Percentiles rank a stretch among this genome's conserved stretches.
Evolutionary conservation across 1,140 invertebrate genomes (phyloP).

Genomic region (Cotesia chilonis): DNA sequence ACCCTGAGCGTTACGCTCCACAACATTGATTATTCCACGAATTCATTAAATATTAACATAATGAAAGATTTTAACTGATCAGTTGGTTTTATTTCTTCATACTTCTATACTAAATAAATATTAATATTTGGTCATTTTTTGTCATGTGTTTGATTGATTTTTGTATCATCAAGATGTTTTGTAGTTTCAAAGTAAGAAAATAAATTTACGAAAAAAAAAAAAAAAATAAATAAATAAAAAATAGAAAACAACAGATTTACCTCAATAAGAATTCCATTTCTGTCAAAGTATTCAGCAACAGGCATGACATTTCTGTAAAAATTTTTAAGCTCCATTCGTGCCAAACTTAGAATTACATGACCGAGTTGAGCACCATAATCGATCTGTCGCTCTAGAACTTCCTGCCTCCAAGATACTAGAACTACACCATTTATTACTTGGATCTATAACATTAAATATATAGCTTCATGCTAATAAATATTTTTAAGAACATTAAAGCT

Average conservation of each 20-base stretch:
- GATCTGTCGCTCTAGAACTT: constrained; percentile 85
- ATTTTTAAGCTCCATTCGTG: constrained; percentile 86
- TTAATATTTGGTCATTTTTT: not conserved
- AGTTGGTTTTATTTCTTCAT: too few relatives aligned
- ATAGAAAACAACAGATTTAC: constrained; percentile 63
- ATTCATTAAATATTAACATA: constrained; percentile 1
- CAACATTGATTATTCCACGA: not conserved
- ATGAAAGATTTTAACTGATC: not conserved
- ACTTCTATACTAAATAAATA: too few relatives aligned
- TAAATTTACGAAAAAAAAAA: not conserved
- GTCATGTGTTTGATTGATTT: too few relatives aligned
- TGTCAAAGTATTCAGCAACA: constrained; percentile 88
- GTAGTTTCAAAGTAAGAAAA: not conserved
- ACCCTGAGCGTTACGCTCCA: not conserved
- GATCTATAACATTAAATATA: constrained; percentile 69
- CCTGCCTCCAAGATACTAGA: constrained; percentile 84
- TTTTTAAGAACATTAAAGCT: not conserved
- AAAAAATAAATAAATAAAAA: not conserved
- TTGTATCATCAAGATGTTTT: too few relatives aligned
- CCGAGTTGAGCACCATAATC: constrained; percentile 88
- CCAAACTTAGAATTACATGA: constrained; percentile 84
- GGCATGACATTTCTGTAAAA: constrained; percentile 90
- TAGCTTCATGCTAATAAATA: too few relatives aligned
- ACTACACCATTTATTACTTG: constrained; percentile 86
- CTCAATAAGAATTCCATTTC: constrained; percentile 82